phyloP scores from a whole-genome alignment of 2,888 invertebrate species.

The Ctenicera cuprea region DNA sequence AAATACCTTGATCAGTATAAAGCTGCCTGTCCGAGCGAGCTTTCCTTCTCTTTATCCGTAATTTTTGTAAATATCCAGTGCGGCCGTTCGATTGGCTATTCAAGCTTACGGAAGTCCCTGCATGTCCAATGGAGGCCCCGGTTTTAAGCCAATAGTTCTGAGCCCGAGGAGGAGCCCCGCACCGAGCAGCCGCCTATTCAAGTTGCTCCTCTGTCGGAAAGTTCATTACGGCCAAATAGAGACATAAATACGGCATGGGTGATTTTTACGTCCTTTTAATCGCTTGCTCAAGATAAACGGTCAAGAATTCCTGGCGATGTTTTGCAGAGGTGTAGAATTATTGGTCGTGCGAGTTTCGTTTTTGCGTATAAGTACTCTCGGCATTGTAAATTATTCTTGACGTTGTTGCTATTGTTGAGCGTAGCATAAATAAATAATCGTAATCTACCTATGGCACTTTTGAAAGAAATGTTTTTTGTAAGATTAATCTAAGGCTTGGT shows the following conservation, averaged over 20 bases:
- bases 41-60: slow-evolving; percentile 14
- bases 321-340: slow-evolving; percentile 10
- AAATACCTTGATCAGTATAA: slow-evolving; percentile 3
- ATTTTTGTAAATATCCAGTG: slow-evolving; percentile 8
- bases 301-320: slow-evolving; percentile 44
- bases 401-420: background rate
- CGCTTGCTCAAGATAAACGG: slow-evolving; percentile 44
- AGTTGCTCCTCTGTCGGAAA: slow-evolving; percentile 40
- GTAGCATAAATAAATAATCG: no score
- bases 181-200: slow-evolving; percentile 44
- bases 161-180: slow-evolving; percentile 59
- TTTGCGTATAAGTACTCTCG: background rate
- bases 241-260: slow-evolving; percentile 62
- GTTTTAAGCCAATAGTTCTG: slow-evolving; percentile 64
- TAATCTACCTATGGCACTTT: no score
- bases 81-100: slow-evolving; percentile 59
- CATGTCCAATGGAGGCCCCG: slow-evolving; percentile 65
- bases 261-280: slow-evolving; percentile 56
- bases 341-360: background rate
- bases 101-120: slow-evolving; percentile 56
- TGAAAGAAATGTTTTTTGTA: no score
- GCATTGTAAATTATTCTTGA: slow-evolving; percentile 7
- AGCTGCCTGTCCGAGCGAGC: background rate
- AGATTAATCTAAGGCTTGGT: no score
- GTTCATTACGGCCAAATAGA: slow-evolving; percentile 63